Evolutionary conservation across 2,888 invertebrate species (phyloP).

Genomic region (Hetaerina titia): DNA sequence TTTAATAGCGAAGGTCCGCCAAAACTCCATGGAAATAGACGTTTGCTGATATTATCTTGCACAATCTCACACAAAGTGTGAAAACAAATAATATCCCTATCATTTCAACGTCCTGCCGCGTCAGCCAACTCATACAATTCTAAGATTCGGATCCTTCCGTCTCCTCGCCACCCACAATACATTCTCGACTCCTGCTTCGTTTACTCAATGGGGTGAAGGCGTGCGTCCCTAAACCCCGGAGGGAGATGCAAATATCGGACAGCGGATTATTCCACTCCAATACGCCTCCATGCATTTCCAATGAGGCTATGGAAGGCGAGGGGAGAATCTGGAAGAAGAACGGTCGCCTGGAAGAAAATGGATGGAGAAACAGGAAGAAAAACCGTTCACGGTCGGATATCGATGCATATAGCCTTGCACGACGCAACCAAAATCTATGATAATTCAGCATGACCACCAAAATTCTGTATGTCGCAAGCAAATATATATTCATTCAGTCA

Average conservation of each 20-base stretch:
- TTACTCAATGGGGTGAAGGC: neutral
- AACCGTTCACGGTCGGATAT: too few species aligned
- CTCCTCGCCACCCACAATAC: neutral
- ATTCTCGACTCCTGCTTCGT: neutral
- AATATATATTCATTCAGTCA: too few species aligned
- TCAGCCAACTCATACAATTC: neutral
- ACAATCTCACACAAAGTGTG: neutral
- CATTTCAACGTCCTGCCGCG: neutral
- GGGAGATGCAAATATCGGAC: neutral
- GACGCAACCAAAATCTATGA: too few species aligned
- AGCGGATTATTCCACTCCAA: neutral
- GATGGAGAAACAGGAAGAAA: too few species aligned
- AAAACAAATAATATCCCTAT: neutral
- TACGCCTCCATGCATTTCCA: conserved; percentile 35
- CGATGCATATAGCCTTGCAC: too few species aligned
- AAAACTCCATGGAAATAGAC: neutral
- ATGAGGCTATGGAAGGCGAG: neutral
- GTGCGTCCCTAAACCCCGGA: neutral
- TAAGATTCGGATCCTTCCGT: neutral
- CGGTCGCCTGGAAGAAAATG: too few species aligned
- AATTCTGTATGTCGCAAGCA: too few species aligned
- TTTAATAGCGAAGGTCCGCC: neutral
- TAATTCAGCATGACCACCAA: too few species aligned
- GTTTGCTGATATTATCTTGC: neutral
- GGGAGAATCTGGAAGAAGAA: too few species aligned